Percentiles rank a stretch among this genome's conserved stretches.
These are phyloP conservation scores for Eucera pruinosa DNA, from an alignment of 2,888 invertebrate genomes.

Conservation along the genomic window DNA sequence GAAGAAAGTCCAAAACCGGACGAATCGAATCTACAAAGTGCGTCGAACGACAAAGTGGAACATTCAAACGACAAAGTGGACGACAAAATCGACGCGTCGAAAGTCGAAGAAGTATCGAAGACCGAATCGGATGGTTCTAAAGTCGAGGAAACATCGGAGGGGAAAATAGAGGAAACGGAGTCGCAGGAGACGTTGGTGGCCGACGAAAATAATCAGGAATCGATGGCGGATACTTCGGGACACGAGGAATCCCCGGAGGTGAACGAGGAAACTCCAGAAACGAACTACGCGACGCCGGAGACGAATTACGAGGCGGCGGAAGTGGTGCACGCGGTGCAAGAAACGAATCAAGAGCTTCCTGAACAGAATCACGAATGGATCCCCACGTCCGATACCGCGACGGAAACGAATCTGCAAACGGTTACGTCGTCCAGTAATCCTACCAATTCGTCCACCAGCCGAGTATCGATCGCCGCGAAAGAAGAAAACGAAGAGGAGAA, in stretches of 20 bases:
- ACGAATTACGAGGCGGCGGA: constrained; percentile 73
- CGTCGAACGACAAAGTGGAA: not conserved
- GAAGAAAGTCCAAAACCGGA: not conserved
- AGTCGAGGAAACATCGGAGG: not conserved
- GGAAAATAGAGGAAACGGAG: not conserved
- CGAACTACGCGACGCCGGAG: constrained; percentile 74
- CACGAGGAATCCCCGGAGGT: constrained; percentile 73
- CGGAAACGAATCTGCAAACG: constrained; percentile 12
- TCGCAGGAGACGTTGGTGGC: not conserved
- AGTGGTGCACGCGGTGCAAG: constrained; percentile 53
- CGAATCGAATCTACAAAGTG: too few species aligned
- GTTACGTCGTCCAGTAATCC: not conserved
- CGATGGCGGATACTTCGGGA: not conserved
- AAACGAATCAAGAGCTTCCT: constrained; percentile 59
- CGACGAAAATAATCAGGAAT: not conserved
- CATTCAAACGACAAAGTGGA: not conserved
- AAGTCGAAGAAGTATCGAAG: not conserved
- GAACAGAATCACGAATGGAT: constrained; percentile 49
- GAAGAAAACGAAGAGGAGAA: constrained; percentile 50
- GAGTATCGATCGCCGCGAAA: not conserved
- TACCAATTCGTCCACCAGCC: not conserved
- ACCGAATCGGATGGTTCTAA: not conserved
- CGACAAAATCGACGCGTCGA: not conserved
- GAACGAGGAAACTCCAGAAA: constrained; percentile 75
- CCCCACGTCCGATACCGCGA: not conserved